Evolutionary conservation across 2,113 vertebrate species (phyloP).

Genomic region (Vulpes lagopus): DNA sequence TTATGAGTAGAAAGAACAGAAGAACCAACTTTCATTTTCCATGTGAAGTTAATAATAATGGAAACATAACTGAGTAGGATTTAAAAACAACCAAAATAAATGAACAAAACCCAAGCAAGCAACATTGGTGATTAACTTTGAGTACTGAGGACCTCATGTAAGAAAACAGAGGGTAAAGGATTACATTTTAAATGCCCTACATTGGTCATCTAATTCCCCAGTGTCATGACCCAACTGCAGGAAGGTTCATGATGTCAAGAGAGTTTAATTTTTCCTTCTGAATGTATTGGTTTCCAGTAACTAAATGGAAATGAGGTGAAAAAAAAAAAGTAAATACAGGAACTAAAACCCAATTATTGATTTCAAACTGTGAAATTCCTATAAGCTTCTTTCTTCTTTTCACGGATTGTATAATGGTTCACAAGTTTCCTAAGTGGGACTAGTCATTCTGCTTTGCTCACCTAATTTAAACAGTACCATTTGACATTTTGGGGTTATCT

Average conservation of each 20-base stretch:
- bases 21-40: slow-evolving; percentile 49
- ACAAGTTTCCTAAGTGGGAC: slow-evolving; percentile 47
- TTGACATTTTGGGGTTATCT: slow-evolving; percentile 75
- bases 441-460: slow-evolving; percentile 66
- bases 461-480: slow-evolving; percentile 72
- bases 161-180: slow-evolving; percentile 65
- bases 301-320: slow-evolving; percentile 72
- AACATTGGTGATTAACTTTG: slow-evolving; percentile 23
- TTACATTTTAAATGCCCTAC: slow-evolving; percentile 77
- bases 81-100: slow-evolving; percentile 61
- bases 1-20: slow-evolving; percentile 58
- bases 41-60: slow-evolving; percentile 65
- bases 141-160: not conserved
- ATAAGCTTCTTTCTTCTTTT: slow-evolving; percentile 72
- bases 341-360: slow-evolving; percentile 73
- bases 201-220: slow-evolving; percentile 69
- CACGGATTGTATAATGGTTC: slow-evolving; percentile 68
- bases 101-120: not conserved
- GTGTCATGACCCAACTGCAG: slow-evolving; percentile 68
- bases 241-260: slow-evolving; percentile 79
- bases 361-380: slow-evolving; percentile 74
- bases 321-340: not conserved
- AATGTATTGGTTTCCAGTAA: slow-evolving; percentile 73
- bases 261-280: slow-evolving; percentile 84
- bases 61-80: slow-evolving; percentile 47